phyloP scores from a whole-genome alignment of 2,888 invertebrate genomes.

The Alsophila aescularia region DNA sequence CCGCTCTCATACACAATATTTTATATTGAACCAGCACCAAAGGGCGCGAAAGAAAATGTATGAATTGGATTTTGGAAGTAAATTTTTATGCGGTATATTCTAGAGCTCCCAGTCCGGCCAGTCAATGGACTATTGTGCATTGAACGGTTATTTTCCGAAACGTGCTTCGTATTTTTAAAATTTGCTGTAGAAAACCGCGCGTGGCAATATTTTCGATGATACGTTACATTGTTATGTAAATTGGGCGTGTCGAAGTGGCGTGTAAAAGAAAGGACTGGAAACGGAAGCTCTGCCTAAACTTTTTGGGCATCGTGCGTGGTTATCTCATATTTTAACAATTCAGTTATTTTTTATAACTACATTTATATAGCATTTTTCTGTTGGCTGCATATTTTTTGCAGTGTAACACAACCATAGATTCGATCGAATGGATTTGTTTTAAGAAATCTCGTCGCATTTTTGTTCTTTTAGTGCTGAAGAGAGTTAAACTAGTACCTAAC shows the following conservation, averaged over 20 bases:
- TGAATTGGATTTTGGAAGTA: constrained; percentile 48
- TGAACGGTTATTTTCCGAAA: constrained; percentile 38
- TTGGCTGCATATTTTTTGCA: neutral
- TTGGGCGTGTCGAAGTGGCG: constrained; percentile 33
- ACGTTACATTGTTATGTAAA: constrained; percentile 44
- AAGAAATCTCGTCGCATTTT: too few species aligned
- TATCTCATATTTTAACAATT: constrained; percentile 7
- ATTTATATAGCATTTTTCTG: neutral
- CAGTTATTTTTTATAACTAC: neutral
- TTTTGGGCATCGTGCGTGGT: constrained; percentile 5
- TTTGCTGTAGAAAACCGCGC: constrained; percentile 34
- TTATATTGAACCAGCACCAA: constrained; percentile 6
- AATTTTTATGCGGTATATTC: constrained; percentile 51
- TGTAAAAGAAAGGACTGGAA: constrained; percentile 30
- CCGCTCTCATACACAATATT: constrained; percentile 2
- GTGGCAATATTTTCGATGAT: constrained; percentile 39
- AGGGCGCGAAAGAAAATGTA: constrained; percentile 39
- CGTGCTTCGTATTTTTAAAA: constrained; percentile 46
- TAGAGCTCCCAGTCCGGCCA: constrained; percentile 27
- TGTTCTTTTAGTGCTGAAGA: too few species aligned
- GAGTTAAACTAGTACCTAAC: too few species aligned
- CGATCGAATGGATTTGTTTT: too few species aligned
- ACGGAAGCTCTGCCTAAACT: constrained; percentile 17
- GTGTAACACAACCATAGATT: too few species aligned
- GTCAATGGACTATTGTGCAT: constrained; percentile 43